A percentile compares a stretch with the other conserved stretches of the same genome.
Conservation (phyloP, 92 coral and sea anemone species). For the Scolanthus callimorphus region DNA sequence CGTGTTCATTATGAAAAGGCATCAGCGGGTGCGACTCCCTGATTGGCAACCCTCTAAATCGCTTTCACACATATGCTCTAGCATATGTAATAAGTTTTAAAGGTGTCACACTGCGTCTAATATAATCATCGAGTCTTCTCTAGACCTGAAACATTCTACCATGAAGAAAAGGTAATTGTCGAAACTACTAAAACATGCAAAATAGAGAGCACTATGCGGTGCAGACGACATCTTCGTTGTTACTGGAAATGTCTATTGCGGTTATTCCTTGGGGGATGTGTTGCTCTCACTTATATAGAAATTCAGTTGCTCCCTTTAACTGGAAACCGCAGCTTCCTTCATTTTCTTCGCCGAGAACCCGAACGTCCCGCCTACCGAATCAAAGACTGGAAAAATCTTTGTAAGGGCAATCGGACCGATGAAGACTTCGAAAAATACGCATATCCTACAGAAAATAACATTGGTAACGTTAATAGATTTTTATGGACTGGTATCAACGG, state of each 20-base stretch:
- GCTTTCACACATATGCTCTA: too few species aligned
- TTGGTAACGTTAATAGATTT: conserved; percentile 19
- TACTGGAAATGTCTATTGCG: neutral
- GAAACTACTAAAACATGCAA: too few species aligned
- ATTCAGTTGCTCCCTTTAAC: conserved; percentile 31
- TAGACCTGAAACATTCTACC: too few species aligned
- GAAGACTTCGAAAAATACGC: neutral
- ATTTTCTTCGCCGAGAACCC: neutral
- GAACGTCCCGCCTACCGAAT: neutral
- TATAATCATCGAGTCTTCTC: too few species aligned
- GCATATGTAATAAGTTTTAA: too few species aligned
- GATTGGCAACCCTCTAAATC: too few species aligned
- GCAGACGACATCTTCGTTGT: too few species aligned
- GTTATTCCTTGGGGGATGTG: conserved; percentile 17
- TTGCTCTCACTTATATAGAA: conserved; percentile 34
- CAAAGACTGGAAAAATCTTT: conserved; percentile 19
- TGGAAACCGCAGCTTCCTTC: conserved; percentile 12
- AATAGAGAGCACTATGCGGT: too few species aligned
- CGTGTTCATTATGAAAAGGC: too few species aligned
- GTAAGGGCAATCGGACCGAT: conserved; percentile 4
- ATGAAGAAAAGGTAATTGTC: too few species aligned
- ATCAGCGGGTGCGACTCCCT: too few species aligned
- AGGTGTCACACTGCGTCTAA: too few species aligned
- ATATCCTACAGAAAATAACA: conserved; percentile 1
- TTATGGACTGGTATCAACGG: conserved; percentile 31